Base-by-base conservation (phyloP, 2,797 vertebrate genomes). In the Sebastes paucispinis region DNA sequence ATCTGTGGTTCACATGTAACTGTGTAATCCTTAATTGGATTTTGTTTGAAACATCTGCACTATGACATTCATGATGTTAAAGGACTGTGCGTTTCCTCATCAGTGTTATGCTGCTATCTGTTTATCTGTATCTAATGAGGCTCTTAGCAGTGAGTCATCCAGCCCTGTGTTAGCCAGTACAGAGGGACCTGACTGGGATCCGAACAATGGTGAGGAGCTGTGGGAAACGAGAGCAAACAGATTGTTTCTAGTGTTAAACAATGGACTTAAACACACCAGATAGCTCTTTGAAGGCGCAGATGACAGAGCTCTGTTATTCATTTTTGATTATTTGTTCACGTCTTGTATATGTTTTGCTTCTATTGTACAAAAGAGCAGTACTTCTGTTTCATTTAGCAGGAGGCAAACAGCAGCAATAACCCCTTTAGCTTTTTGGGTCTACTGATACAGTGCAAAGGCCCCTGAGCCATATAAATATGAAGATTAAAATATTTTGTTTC, bases 61-160 rank as follows among this genome's bases (percentile, higher is more conserved):
- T 10, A 5, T 43, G 50, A 67, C n/a, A 66, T 16, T 78, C 8
- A 64, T 10, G 6, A 29, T 64, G 66, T 82, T 66, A 59, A 34
- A 83, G 32, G 36, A 11, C 74, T 65, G 16, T 65, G 34, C 50
- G 77, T 59, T 79, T 68, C 31, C 52, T 79, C 63, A 69, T 80
- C 64, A 71, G 27, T 54, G 22, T 66, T 70, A 27, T 50, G 34
- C 27, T 69, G 31, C 71, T 84, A 73, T 83, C 69, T 68, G 43
- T 77, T 50, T 70, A 69, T 75, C 22, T 74, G 13, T 34, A n/a
- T 22, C 69, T 91, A 89, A 91, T 91, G 87, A 89, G 88, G 71
- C 75, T 68, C 65, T 73, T 16, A 84, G 87, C 84, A 34, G 69
- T 83, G 75, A 85, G 70, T 88, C 82, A 81, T 79, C 65, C 22